Evolutionary conservation across 2,888 invertebrate genomes (phyloP).

Genomic region (Standfussiana lucernea): DNA sequence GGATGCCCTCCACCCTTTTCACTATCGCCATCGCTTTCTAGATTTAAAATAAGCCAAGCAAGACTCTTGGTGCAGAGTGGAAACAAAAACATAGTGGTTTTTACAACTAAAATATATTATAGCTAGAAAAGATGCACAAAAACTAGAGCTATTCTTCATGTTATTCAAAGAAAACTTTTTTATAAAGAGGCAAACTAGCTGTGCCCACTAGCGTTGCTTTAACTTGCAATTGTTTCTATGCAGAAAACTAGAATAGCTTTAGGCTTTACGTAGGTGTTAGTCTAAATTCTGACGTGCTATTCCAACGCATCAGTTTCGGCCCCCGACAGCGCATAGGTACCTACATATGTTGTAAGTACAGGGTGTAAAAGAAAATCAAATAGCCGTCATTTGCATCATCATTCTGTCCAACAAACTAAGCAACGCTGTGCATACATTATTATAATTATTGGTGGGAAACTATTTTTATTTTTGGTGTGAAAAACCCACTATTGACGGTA

Average conservation of each 20-base stretch:
- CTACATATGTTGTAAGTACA: background rate
- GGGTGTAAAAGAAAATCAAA: too few relatives aligned
- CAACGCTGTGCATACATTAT: background rate
- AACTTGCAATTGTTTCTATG: background rate
- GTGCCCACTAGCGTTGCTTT: background rate
- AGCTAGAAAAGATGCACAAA: background rate
- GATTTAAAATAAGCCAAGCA: background rate
- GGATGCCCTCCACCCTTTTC: slow-evolving; percentile 30
- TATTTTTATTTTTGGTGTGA: background rate
- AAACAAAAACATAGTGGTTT: background rate
- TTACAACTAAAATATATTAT: background rate
- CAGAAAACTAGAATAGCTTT: background rate
- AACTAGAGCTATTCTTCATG: background rate
- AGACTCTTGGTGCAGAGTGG: background rate
- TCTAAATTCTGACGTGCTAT: background rate
- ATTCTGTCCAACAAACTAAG: background rate
- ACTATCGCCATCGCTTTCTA: background rate
- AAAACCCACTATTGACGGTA: background rate
- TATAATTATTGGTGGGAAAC: background rate
- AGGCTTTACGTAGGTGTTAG: too few relatives aligned
- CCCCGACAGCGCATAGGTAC: background rate
- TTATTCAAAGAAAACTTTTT: background rate
- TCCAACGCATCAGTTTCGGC: background rate
- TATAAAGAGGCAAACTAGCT: background rate
- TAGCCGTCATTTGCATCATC: background rate